Conservation (phyloP, 2,888 invertebrate genomes). For the Subacronicta megacephala region DNA sequence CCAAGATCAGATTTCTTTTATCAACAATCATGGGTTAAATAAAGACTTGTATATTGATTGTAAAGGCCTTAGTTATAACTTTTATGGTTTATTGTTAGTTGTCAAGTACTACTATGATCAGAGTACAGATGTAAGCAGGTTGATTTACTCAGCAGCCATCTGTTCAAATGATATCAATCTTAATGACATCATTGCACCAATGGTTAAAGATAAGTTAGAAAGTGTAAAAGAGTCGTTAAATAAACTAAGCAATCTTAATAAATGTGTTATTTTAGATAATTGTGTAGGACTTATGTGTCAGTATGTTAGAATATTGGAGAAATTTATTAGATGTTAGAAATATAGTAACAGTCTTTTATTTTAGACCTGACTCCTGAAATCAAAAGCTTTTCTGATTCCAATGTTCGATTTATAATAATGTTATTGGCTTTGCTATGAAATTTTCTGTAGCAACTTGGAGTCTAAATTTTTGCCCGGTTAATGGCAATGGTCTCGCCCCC, state of each 20-base stretch:
- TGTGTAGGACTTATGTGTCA: constrained; percentile 84
- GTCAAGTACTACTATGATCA: constrained; percentile 82
- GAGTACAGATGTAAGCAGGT: constrained; percentile 78
- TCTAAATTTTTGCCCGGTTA: too few relatives aligned
- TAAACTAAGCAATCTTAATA: constrained; percentile 69
- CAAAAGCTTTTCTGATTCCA: too few relatives aligned
- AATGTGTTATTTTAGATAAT: constrained; percentile 78
- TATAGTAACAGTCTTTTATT: constrained; percentile 7
- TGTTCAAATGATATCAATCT: constrained; percentile 78
- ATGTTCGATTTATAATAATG: too few relatives aligned
- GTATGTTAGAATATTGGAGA: constrained; percentile 84
- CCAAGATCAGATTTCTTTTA: constrained; percentile 90
- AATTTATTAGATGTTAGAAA: constrained; percentile 86
- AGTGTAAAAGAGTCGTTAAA: constrained; percentile 71
- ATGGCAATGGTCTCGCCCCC: too few relatives aligned
- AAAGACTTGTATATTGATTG: constrained; percentile 91
- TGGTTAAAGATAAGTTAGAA: constrained; percentile 73
- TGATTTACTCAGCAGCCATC: constrained; percentile 83
- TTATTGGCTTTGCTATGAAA: too few relatives aligned
- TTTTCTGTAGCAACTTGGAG: too few relatives aligned
- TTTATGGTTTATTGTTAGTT: constrained; percentile 86
- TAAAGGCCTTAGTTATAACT: constrained; percentile 92
- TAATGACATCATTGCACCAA: constrained; percentile 77
- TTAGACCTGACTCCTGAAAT: too few relatives aligned
- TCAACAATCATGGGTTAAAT: constrained; percentile 90